Base-by-base conservation (phyloP, 2,113 vertebrate species). In the Tachuris rubrigastra region DNA sequence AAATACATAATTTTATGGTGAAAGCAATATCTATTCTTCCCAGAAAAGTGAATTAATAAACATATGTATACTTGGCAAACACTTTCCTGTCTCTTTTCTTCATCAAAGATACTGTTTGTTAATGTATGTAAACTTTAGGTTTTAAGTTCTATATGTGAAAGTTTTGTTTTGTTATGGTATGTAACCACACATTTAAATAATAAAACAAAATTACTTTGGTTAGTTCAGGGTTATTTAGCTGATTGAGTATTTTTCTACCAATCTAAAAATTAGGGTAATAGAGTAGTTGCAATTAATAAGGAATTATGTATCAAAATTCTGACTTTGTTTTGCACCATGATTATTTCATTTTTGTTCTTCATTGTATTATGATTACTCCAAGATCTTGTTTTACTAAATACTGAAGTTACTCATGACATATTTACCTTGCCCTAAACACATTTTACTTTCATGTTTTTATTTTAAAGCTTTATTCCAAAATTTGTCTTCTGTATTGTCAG, bases 31-130 rank as follows among this genome's bases (percentile, higher is more conserved):
- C 79, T 33, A 69, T 55, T 79, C 41, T 89, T 90, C n/a, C 20
- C 49, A 81, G 77, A 81, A 46, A 33, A 94, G 9, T 7, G 3
- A 92, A 75, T 76, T 81, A 96, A 96, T 94, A 96, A 92, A 96
- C 84, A 60, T 27, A 3, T 50, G 7, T 92, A 11, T 69, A 62
- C 52, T 80, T 96, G 85, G 68, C 65, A 90, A 93, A 95, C 80
- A 89, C 73, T 94, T 90, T 28, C 82, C 81, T 90, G 85, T 95
- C 85, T 95, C 83, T 88, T 88, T 88, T 86, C 58, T 95, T 96
- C 80, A 69, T 85, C 88, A 81, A 80, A 75, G 14, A 30, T 66
- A 55, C 2, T 92, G 44, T 77, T 93, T 42, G 24, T 82, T 93
- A 68, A 79, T 85, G 16, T 67, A 3, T 19, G 44, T 49, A 60